Conservation (phyloP, 2,113 vertebrate genomes). For the Tor tambroides region DNA sequence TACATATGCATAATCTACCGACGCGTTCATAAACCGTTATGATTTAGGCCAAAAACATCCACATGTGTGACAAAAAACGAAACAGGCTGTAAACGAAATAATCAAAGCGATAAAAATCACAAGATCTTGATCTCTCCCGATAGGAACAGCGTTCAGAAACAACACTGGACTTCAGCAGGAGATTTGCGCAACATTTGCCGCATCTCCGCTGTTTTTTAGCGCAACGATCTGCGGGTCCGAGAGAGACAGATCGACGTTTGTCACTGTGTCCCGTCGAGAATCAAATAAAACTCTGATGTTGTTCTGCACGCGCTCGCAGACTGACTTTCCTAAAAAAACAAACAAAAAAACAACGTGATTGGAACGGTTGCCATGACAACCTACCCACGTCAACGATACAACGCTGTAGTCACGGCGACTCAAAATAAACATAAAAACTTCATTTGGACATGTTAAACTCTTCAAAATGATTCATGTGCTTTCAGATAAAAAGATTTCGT, state of each 20-base stretch:
- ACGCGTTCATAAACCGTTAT: not conserved
- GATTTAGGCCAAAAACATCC: not conserved
- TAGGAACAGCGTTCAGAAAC: not conserved
- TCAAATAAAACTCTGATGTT: not conserved
- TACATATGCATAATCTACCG: slow-evolving; percentile 36
- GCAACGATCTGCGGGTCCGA: not conserved
- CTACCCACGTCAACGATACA: not conserved
- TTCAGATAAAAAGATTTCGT: not conserved
- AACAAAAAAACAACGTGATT: not conserved
- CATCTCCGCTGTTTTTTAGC: not conserved
- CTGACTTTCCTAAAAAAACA: not conserved
- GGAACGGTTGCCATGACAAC: slow-evolving; percentile 3
- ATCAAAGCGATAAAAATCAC: not conserved
- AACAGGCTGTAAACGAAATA: not conserved
- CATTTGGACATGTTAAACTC: not conserved
- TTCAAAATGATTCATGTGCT: not conserved
- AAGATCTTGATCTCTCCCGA: not conserved
- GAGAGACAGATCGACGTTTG: not conserved
- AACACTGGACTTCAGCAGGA: not conserved
- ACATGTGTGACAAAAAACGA: not conserved
- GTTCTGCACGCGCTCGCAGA: not conserved
- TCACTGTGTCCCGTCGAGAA: not conserved
- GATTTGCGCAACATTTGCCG: not conserved
- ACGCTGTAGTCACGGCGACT: not conserved
- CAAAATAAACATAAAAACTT: not conserved